Evolutionary conservation across 2,888 invertebrate species (phyloP), one percentile per base, ranked within the genome.

Genomic region (Pollenia labialis): DNA sequence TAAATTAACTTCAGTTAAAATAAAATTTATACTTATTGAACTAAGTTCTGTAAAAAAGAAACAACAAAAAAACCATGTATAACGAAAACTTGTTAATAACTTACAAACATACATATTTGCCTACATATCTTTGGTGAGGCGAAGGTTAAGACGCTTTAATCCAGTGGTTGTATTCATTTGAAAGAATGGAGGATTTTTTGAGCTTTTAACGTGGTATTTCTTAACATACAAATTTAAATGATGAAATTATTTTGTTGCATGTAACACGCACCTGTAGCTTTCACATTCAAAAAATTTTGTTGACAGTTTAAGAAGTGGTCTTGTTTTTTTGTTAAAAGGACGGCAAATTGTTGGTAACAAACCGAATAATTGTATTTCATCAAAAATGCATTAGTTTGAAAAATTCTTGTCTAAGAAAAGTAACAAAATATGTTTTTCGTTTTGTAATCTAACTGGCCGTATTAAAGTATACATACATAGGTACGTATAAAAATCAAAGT

Each of bases 261-360:
- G 75, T 11, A 23, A 42, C 81, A 81, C 81, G 81, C 81, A 75
- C 32, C 58, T 68, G 64, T 56, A 50, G 16, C 58, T 52, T 32
- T 2, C 40, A 46, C 40, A 64, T 64, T 48, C 18, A 23, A 75
- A 68, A 44, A 44, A 60, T n/a, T 58, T 32, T 81, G 81, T 75
- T 81, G 75, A 81, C 74, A 81, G 75, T 75, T 81, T 58, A 60
- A 75, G 58, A 68, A 58, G 32, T 75, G 12, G 12, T 32, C 11
- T 40, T 58, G 18, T 64, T 52, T 64, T 64, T 62, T 48, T 76
- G 1, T 40, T 10, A 32, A 75, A 44, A 16, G 12, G 10, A 14
- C 10, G 7, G 7, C 42, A 18, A 56, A 58, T 32, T 42, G 60
- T 23, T 44, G 58, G 16, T n/a, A 14, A 66, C 54, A 46, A 74